phyloP scores from a whole-genome alignment of 2,797 vertebrate genomes.

The Cottoperca gobio region DNA sequence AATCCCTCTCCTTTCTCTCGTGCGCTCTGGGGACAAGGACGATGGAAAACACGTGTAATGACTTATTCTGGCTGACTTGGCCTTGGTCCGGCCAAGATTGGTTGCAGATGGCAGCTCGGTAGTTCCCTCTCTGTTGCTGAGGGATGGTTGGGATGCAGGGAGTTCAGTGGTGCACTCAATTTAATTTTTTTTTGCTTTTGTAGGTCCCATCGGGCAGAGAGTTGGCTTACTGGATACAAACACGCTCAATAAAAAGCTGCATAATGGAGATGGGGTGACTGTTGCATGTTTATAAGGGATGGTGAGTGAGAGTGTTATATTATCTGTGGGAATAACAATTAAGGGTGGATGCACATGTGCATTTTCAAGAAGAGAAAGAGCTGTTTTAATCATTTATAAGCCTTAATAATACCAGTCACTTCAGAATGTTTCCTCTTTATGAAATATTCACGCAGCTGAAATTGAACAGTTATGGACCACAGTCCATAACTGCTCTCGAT shows the following conservation, averaged over 20 bases:
- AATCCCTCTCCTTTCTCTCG: constrained; percentile 64
- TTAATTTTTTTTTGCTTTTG: constrained; percentile 48
- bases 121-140: constrained; percentile 61
- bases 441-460: constrained; percentile 82
- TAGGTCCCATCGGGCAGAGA: constrained; percentile 46
- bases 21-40: constrained; percentile 77
- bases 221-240: constrained; percentile 38
- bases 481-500: constrained; percentile 48
- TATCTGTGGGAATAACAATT: constrained; percentile 32
- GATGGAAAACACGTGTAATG: constrained; percentile 87
- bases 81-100: constrained; percentile 78
- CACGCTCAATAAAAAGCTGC: constrained; percentile 38
- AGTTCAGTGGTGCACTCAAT: constrained; percentile 59
- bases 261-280: constrained; percentile 22
- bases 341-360: constrained; percentile 24
- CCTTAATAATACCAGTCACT: constrained; percentile 80
- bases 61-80: constrained; percentile 80
- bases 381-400: constrained; percentile 78
- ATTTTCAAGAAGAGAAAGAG: constrained; percentile 35
- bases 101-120: constrained; percentile 83
- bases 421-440: constrained; percentile 78
- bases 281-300: constrained; percentile 17
- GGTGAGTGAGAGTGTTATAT: constrained; percentile 19
- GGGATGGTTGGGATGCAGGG: constrained; percentile 58
- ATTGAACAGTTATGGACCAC: constrained; percentile 80